phyloP scores from a whole-genome alignment of 2,113 vertebrate genomes.

The Chroicocephalus ridibundus region DNA sequence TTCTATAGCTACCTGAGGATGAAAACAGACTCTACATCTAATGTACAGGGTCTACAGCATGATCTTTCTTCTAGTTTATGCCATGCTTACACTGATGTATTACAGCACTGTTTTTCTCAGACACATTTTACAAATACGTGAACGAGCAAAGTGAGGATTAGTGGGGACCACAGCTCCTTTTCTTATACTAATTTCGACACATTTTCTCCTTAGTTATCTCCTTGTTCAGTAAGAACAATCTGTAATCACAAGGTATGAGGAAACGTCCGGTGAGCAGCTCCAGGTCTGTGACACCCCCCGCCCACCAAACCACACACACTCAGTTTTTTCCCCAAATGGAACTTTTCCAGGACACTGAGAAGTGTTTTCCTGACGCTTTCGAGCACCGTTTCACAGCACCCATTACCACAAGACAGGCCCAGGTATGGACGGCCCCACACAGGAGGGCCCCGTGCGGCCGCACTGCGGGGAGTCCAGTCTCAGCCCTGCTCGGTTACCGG shows the following conservation, averaged over 20 bases:
- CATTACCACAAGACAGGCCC: rapidly evolving
- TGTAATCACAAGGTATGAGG: rapidly evolving
- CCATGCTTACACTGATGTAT: rapidly evolving
- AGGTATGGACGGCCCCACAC: background rate
- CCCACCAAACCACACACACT: too few relatives aligned
- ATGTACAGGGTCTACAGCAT: rapidly evolving
- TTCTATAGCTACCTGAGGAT: background rate
- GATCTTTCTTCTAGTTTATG: rapidly evolving
- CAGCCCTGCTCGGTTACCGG: background rate
- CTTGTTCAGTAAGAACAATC: rapidly evolving
- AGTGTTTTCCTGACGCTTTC: rapidly evolving
- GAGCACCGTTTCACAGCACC: too few relatives aligned
- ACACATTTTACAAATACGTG: rapidly evolving
- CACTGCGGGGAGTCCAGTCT: background rate
- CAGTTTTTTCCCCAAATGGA: rapidly evolving
- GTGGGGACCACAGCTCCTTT: rapidly evolving
- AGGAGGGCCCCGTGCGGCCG: rapidly evolving
- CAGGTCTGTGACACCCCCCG: too few relatives aligned
- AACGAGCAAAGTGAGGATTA: rapidly evolving
- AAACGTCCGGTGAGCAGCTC: rapidly evolving
- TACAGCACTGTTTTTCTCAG: background rate
- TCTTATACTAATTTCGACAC: rapidly evolving
- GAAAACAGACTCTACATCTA: background rate
- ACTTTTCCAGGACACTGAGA: too few relatives aligned
- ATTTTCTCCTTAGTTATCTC: background rate